Evolutionary conservation across 2,888 invertebrate genomes (phyloP).

Genomic region (Eupithecia abbreviata): DNA sequence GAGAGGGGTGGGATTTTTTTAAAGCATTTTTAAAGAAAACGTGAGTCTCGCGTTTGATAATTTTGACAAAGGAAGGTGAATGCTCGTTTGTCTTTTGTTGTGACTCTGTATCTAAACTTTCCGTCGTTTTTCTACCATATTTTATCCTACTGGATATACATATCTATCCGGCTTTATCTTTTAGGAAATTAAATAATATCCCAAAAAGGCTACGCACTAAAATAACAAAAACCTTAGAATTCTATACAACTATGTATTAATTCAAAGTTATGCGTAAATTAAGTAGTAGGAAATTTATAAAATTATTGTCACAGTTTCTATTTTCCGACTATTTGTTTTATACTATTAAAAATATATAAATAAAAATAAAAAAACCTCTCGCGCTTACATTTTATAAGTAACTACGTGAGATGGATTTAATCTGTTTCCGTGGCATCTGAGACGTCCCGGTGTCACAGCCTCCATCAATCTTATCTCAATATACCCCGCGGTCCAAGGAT

Average conservation of each 20-base stretch:
- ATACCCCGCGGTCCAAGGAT: not conserved
- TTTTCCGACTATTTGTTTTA: too few relatives aligned
- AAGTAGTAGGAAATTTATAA: too few relatives aligned
- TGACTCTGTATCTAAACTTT: not conserved
- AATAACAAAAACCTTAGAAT: too few relatives aligned
- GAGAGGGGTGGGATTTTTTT: not conserved
- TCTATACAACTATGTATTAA: too few relatives aligned
- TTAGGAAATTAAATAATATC: too few relatives aligned
- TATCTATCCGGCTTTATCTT: too few relatives aligned
- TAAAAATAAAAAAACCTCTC: too few relatives aligned
- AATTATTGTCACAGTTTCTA: too few relatives aligned
- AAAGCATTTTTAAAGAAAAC: not conserved
- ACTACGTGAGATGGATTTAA: not conserved
- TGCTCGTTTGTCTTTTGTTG: not conserved
- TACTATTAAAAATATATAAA: too few relatives aligned
- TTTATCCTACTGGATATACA: too few relatives aligned
- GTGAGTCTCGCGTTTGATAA: not conserved
- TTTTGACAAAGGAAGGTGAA: not conserved
- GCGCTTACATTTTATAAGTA: not conserved
- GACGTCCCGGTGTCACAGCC: slow-evolving; percentile 41
- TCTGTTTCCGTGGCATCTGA: slow-evolving; percentile 7
- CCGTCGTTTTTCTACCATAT: not conserved
- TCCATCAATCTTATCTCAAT: slow-evolving; percentile 50
- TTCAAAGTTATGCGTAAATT: too few relatives aligned
- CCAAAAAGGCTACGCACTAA: too few relatives aligned